phyloP scores from a whole-genome alignment of 2,113 vertebrate genomes.

The Phalacrocorax pelagicus region DNA sequence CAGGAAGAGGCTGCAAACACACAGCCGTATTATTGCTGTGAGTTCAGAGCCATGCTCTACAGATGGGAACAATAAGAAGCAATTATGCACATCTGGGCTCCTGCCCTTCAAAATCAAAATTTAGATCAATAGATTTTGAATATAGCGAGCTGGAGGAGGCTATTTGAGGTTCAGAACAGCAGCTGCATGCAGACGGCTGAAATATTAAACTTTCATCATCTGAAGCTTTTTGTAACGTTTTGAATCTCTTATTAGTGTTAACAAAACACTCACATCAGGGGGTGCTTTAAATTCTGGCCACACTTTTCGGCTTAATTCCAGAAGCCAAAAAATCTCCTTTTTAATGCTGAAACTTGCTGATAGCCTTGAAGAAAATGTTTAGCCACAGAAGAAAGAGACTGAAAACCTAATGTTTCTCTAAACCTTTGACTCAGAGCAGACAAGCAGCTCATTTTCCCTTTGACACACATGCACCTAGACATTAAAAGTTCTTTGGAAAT shows the following conservation, averaged over 20 bases:
- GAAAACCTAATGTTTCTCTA: neutral
- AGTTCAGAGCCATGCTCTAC: neutral
- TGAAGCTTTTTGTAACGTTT: neutral
- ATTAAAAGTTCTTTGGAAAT: neutral
- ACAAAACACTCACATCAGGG: conserved; percentile 8
- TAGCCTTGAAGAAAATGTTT: conserved; percentile 1
- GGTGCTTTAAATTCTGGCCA: conserved; percentile 22
- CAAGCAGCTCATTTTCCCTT: neutral
- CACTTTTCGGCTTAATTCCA: conserved; percentile 13
- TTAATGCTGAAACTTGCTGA: neutral
- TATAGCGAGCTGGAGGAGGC: neutral
- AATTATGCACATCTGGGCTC: conserved; percentile 19
- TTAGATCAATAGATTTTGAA: neutral
- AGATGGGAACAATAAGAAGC: neutral
- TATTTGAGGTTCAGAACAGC: neutral
- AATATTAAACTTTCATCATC: conserved; percentile 28
- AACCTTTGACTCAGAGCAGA: neutral
- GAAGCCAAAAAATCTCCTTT: neutral
- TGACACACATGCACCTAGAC: neutral
- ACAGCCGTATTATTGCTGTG: neutral
- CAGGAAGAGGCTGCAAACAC: neutral
- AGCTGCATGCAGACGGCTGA: neutral
- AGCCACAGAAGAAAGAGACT: neutral
- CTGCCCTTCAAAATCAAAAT: neutral
- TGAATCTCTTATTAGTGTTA: conserved; percentile 24